Evolutionary conservation across 2,113 vertebrate species (phyloP).

Genomic region (Istiophorus platypterus): DNA sequence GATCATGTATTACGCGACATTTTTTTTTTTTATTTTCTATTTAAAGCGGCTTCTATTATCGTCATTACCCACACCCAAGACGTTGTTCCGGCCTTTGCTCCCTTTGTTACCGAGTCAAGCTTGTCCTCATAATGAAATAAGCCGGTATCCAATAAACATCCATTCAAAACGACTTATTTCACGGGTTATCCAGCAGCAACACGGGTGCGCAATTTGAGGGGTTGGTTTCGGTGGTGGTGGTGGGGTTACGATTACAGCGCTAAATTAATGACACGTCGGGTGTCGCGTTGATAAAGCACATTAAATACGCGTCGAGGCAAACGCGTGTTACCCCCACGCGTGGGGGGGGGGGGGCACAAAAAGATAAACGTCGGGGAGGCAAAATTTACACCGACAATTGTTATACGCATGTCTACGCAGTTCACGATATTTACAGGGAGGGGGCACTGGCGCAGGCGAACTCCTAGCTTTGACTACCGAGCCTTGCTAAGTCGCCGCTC

Average conservation of each 20-base stretch:
- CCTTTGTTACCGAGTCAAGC: neutral
- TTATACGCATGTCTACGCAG: constrained; percentile 71
- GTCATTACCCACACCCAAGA: neutral
- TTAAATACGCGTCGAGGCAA: neutral
- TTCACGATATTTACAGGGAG: constrained; percentile 74
- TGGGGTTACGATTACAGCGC: too few species aligned
- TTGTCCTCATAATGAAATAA: neutral
- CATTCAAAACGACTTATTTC: constrained; percentile 11
- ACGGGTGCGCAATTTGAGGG: neutral
- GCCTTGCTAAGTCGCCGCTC: constrained; percentile 79
- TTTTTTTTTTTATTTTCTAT: neutral
- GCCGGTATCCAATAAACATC: neutral
- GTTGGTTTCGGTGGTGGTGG: too few species aligned
- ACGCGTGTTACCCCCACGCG: neutral
- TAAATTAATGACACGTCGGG: neutral
- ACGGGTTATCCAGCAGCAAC: neutral
- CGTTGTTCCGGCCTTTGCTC: neutral
- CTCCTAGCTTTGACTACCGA: constrained; percentile 69
- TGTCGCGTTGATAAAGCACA: neutral
- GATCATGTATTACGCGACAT: neutral
- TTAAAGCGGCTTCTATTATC: neutral
- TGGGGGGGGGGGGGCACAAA: too few species aligned
- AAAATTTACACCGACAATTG: constrained; percentile 30
- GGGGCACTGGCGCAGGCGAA: constrained; percentile 75
- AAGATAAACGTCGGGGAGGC: neutral